Base-by-base conservation (phyloP, 2,113 vertebrate species). In the Puffinus mauretanicus region DNA sequence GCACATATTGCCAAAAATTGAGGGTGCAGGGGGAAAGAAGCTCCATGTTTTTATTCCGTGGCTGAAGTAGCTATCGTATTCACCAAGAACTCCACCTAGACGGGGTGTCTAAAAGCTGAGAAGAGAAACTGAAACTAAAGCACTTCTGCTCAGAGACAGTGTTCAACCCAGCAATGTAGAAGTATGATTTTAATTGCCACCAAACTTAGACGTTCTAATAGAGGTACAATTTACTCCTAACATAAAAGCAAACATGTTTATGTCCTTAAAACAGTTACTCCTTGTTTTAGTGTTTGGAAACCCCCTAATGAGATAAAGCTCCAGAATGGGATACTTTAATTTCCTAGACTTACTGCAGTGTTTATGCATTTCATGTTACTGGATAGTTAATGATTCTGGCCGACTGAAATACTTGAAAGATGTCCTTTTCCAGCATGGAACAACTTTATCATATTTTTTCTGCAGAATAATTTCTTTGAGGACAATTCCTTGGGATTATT, bases 111-210 rank as follows among this genome's bases (percentile, higher is more conserved):
- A 38, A 82, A 60, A 49, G 8, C 72, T 8, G 57, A 42, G 81
- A 95, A 95, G 90, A 25, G 85, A 93, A 91, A 89, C 78, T 18
- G 81, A 96, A 95, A 93, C 42, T 51, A 32, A 79, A 86, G 27
- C 16, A 12, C 22, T 65, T 65, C 51, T 61, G 12, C 40, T 61
- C 20, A 9, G 42, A 47, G 49, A 11, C 16, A 7, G 8, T 16
- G 9, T 64, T 58, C 46, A 54, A 38, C 15, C 20, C n/a, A 26
- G 40, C 17, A 46, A 10, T 9, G 7, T 38, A 19, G 57, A 71
- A 66, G 16, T 30, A 26, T 24, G 7, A n/a, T 17, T 55, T 71
- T 40, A 38, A 60, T 55, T 51, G 25, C 10, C 27, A 29, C 27
- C 15, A 61, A 49, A 55, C 7, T 22, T 16, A 25, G 12, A 30